Conservation (phyloP, 2,797 vertebrate species). For the Coranthus polyacanthus region DNA sequence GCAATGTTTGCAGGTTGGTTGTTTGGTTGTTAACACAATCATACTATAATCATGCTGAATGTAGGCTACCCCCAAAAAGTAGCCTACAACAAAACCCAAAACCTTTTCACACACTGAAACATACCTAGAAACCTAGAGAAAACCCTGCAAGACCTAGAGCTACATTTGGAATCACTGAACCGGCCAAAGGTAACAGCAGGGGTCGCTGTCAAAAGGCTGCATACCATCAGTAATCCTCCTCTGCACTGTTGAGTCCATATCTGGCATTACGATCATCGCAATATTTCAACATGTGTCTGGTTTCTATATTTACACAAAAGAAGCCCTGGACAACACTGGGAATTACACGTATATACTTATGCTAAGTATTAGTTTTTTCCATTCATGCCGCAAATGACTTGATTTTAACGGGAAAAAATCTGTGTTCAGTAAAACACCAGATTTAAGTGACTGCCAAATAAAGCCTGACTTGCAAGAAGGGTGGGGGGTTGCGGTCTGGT, state of each 20-base stretch:
- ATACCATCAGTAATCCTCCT: constrained; percentile 55
- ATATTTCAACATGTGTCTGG: constrained; percentile 31
- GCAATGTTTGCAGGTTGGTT: too few species aligned
- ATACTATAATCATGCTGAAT: too few species aligned
- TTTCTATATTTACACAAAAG: constrained; percentile 38
- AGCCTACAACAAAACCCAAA: too few species aligned
- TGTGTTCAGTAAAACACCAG: not conserved
- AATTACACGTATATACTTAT: constrained; percentile 1
- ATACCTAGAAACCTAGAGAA: too few species aligned
- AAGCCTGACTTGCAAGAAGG: constrained; percentile 7
- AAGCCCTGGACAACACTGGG: constrained; percentile 6
- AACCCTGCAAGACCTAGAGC: constrained; percentile 18
- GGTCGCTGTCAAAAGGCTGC: constrained; percentile 49
- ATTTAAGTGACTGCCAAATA: constrained; percentile 27
- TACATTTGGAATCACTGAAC: constrained; percentile 26
- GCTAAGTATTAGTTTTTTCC: constrained; percentile 1
- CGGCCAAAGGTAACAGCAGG: constrained; percentile 50
- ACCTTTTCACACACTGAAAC: too few species aligned
- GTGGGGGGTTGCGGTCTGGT: constrained; percentile 8
- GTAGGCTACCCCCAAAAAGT: too few species aligned
- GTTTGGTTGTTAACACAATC: too few species aligned
- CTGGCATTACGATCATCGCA: constrained; percentile 34
- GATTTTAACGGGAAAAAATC: not conserved
- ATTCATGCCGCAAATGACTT: not conserved
- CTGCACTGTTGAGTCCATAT: constrained; percentile 42